Evolutionary conservation across 1,140 invertebrate genomes (phyloP), one percentile per base, ranked within the genome.

Genomic region (Homarus americanus): DNA sequence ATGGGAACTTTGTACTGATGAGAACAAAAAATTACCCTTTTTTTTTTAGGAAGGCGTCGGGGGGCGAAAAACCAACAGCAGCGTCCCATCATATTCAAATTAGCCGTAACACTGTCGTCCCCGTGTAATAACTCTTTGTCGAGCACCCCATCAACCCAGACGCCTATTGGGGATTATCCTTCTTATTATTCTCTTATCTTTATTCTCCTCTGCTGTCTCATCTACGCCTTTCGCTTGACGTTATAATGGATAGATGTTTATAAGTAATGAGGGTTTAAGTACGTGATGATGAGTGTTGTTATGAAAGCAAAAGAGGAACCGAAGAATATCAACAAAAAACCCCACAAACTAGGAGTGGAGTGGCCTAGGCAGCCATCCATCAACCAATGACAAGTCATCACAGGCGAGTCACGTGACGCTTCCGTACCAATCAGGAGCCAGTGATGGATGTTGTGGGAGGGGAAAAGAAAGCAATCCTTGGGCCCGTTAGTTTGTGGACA

Each of bases 381-480:
- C 91, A 92, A 69, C 86, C 86, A 92, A 88, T 89, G 91, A 88
- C 91, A 92, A 58, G 91, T 92, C 91, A 92, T 92, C 91, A 87
- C 82, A 79, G 87, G 79, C n/a, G 58, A 89, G 91, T 92, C 91
- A 92, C 91, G 91, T 92, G 91, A 92, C 91, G 75, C 91, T 92
- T 92, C 91, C 91, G 85, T 87, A 92, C 91, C 91, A 92, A 92
- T 92, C 91, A 92, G 86, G 82, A 66, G n/a, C 66, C 44, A 72
- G 86, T 92, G 91, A 92, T 92, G 91, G 87, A 92, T 92, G 86
- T 44, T 72, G 12, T 58, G 12, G 53, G 53, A 20, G 53, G 32
- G 28, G 72, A 73, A 63, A 36, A 73, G 79, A 73, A 44, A 53
- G 78, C n/a, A 82, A 66, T 80, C 34, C 53, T 58, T 20, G 53